A percentile compares a stretch with the other conserved stretches of the same genome.
phyloP scores from a whole-genome alignment of 1,140 invertebrate genomes.

The Camponotus floridanus region DNA sequence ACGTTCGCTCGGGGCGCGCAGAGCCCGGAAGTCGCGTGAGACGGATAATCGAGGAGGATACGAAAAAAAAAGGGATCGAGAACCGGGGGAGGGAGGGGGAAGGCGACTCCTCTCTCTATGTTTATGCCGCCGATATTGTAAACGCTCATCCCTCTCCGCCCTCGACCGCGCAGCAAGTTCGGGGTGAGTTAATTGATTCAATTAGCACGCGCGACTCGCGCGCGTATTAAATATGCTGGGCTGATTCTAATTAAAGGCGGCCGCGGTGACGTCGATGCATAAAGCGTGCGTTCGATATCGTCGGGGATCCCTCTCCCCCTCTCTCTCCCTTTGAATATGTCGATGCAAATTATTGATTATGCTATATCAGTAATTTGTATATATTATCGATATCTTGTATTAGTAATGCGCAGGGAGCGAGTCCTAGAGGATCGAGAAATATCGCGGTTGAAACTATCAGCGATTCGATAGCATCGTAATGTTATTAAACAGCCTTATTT shows the following conservation, averaged over 20 bases:
- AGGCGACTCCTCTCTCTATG: background rate
- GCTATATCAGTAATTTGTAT: conserved; percentile 5
- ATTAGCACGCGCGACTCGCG: conserved; percentile 68
- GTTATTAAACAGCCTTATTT: conserved; percentile 12
- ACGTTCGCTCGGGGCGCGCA: conserved; percentile 60
- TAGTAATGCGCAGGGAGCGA: background rate
- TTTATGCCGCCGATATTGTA: conserved; percentile 40
- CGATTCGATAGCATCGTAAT: background rate
- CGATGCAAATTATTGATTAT: conserved; percentile 33
- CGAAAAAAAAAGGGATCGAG: background rate
- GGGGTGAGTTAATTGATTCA: conserved; percentile 79
- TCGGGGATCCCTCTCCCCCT: background rate
- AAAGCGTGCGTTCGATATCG: conserved; percentile 10
- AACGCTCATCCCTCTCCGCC: background rate
- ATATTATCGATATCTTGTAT: conserved; percentile 17
- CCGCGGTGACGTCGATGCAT: background rate
- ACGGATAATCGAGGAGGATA: conserved; percentile 27
- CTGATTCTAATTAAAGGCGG: conserved; percentile 77
- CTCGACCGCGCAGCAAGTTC: conserved; percentile 66
- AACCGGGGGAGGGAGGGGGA: too few species aligned
- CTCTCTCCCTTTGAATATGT: background rate
- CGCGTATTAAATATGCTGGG: conserved; percentile 72
- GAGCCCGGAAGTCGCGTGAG: background rate
- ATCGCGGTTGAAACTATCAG: background rate
- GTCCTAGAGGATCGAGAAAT: background rate